A percentile compares a stretch with the other conserved stretches of the same genome.
phyloP scores from a whole-genome alignment of 2,888 invertebrate species.

The Crossocerus cetratus region DNA sequence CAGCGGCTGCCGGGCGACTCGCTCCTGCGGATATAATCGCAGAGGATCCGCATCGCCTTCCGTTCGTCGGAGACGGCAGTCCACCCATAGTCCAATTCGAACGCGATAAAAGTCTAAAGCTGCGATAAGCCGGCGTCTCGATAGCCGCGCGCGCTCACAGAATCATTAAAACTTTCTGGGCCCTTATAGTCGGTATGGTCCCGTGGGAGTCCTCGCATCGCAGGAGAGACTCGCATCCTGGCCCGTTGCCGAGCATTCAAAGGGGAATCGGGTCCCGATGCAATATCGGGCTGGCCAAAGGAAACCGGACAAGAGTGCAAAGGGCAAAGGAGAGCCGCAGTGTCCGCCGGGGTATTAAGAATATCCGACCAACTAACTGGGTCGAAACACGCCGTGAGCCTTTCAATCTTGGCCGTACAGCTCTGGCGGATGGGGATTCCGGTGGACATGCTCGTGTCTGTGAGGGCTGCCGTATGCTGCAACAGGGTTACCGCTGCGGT shows the following conservation, averaged over 20 bases:
- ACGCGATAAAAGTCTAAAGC: too few relatives aligned
- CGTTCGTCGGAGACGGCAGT: background rate
- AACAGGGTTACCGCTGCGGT: constrained; percentile 53
- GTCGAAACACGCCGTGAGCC: constrained; percentile 39
- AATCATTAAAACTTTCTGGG: too few relatives aligned
- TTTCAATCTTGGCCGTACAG: constrained; percentile 49
- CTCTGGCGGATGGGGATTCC: constrained; percentile 47
- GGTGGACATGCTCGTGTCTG: constrained; percentile 44
- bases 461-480: constrained; percentile 37
- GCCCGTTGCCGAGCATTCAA: background rate
- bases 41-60: constrained; percentile 26
- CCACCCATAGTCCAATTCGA: background rate
- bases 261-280: background rate
- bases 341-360: constrained; percentile 21
- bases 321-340: constrained; percentile 1
- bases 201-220: background rate
- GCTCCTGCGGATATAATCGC: constrained; percentile 31
- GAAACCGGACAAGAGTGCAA: background rate
- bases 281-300: background rate
- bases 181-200: too few relatives aligned
- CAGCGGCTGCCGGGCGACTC: constrained; percentile 21
- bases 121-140: too few relatives aligned
- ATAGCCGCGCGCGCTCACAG: too few relatives aligned
- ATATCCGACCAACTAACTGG: constrained; percentile 37
- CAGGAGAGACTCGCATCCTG: background rate